Percentiles rank a stretch among this genome's conserved stretches.
phyloP scores from a whole-genome alignment of 1,140 invertebrate genomes.

The Bombus vancouverensis region DNA sequence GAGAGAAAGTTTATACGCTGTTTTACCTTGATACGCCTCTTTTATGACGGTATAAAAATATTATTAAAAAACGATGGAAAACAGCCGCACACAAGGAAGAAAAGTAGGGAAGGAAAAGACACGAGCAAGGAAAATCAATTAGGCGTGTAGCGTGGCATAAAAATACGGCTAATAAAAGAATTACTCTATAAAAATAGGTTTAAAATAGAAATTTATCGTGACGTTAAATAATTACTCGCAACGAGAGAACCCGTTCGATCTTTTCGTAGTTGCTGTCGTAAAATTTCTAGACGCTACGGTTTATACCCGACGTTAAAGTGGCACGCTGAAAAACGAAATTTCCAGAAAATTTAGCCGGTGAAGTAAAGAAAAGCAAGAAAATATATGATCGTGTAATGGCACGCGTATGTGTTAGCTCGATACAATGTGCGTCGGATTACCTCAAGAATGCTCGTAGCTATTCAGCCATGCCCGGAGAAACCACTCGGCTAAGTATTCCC shows the following conservation, averaged over 20 bases:
- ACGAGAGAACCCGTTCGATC: background rate
- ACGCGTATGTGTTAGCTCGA: no score
- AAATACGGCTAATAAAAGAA: conserved; percentile 10
- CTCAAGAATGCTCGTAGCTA: conserved; percentile 29
- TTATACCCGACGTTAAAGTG: background rate
- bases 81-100: background rate
- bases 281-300: background rate
- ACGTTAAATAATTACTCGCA: background rate
- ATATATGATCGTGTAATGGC: background rate
- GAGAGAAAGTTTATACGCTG: background rate
- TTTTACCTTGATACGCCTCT: conserved; percentile 16
- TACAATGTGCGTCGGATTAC: conserved; percentile 3
- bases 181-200: background rate
- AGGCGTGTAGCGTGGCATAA: conserved; percentile 4
- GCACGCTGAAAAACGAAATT: background rate
- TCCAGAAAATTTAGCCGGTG: background rate
- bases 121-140: conserved; percentile 34
- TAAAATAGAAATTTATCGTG: background rate
- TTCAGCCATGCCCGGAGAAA: conserved; percentile 29
- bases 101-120: no score
- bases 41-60: conserved; percentile 44
- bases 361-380: background rate
- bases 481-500: conserved; percentile 25
- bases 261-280: background rate
- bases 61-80: conserved; percentile 46